A percentile compares a stretch with the other conserved stretches of the same genome.
Evolutionary conservation across 2,888 invertebrate species (phyloP).

Genomic region (Bhutanitis thaidina): DNA sequence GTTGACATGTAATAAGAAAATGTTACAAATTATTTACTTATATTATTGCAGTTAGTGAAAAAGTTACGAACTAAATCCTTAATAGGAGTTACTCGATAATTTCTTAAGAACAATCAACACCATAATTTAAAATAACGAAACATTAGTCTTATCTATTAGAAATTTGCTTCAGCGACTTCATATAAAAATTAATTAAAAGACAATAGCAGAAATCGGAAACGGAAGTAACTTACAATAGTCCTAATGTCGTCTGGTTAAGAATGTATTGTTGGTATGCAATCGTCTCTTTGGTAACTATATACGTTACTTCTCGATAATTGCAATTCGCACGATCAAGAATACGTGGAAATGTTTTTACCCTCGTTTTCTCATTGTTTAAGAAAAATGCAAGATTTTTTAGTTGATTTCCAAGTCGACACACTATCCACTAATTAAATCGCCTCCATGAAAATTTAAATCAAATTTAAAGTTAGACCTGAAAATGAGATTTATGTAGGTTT

Average conservation of each 20-base stretch:
- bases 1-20: neutral
- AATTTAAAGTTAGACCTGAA: too few relatives aligned
- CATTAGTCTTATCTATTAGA: too few relatives aligned
- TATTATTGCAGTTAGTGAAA: too few relatives aligned
- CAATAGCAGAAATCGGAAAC: conserved; percentile 1
- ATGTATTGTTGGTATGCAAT: conserved; percentile 11
- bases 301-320: conserved; percentile 15
- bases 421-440: too few relatives aligned
- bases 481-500: too few relatives aligned
- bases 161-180: too few relatives aligned
- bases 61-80: too few relatives aligned
- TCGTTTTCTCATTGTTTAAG: conserved; percentile 14
- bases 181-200: neutral
- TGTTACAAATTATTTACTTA: too few relatives aligned
- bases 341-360: conserved; percentile 16
- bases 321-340: conserved; percentile 19
- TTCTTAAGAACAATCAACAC: too few relatives aligned
- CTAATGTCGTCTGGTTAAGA: conserved; percentile 8
- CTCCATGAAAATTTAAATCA: too few relatives aligned
- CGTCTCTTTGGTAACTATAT: conserved; percentile 13
- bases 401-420: neutral
- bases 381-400: conserved; percentile 4
- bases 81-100: too few relatives aligned
- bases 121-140: too few relatives aligned
- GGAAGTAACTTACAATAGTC: conserved; percentile 8